A percentile compares a stretch with the other conserved stretches of the same genome.
Evolutionary conservation across 1,140 invertebrate genomes (phyloP).

Genomic region (Caerostris extrusa): DNA sequence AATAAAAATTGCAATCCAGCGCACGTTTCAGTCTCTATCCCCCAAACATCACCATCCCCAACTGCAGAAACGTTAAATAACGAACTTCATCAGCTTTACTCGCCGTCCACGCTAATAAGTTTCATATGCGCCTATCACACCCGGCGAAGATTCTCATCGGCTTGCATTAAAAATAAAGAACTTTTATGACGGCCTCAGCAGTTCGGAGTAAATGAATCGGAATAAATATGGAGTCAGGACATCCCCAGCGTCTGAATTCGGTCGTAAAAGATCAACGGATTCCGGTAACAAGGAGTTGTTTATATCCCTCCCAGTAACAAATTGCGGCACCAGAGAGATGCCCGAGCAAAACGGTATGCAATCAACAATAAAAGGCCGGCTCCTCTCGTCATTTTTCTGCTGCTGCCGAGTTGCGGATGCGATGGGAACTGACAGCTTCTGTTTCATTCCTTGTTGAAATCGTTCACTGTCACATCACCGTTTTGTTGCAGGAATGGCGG

Average conservation of each 20-base stretch:
- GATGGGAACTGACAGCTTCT: no score
- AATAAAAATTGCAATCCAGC: neutral
- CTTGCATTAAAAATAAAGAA: neutral
- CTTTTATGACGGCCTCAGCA: neutral
- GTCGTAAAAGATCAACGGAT: constrained; percentile 32
- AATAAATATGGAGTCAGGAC: constrained; percentile 28
- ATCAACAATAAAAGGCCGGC: constrained; percentile 12
- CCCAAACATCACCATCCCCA: neutral
- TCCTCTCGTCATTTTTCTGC: neutral
- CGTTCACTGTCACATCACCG: no score
- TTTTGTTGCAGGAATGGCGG: no score
- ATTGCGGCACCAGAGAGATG: neutral
- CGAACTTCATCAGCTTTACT: neutral
- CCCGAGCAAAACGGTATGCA: neutral
- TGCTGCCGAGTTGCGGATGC: neutral
- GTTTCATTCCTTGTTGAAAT: no score
- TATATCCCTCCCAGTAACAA: constrained; percentile 12
- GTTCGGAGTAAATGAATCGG: constrained; percentile 15
- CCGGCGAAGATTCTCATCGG: neutral
- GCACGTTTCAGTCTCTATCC: neutral
- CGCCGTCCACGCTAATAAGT: neutral
- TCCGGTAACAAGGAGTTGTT: constrained; percentile 31
- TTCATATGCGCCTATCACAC: constrained; percentile 1
- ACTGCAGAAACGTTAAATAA: neutral
- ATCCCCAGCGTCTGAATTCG: constrained; percentile 11